Percentiles rank a stretch among this genome's conserved stretches.
Evolutionary conservation across 2,888 invertebrate genomes (phyloP).

Genomic region (Nasonovia ribisnigri): DNA sequence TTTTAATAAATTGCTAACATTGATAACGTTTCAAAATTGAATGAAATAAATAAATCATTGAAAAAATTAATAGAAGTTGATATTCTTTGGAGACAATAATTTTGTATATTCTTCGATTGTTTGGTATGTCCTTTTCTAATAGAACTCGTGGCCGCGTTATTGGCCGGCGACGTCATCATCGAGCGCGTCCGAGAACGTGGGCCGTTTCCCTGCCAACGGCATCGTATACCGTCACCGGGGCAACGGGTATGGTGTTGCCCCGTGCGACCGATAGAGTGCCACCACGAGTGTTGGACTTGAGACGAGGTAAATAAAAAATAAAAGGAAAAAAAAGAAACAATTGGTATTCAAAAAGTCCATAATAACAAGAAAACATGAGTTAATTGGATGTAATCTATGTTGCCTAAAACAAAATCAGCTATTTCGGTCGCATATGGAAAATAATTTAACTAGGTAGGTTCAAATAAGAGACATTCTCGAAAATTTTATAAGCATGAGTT

Average conservation of each 20-base stretch:
- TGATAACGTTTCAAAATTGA: background rate
- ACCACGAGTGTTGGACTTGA: constrained; percentile 59
- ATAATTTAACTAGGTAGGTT: background rate
- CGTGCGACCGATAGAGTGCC: constrained; percentile 57
- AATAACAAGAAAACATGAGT: background rate
- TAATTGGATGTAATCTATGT: background rate
- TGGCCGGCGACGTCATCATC: constrained; percentile 62
- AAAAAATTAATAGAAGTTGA: background rate
- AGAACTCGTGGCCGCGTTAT: constrained; percentile 60
- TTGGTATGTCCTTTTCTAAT: background rate
- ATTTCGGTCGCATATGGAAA: background rate
- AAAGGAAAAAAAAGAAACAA: constrained; percentile 26
- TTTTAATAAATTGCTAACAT: background rate
- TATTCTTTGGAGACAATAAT: background rate
- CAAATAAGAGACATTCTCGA: background rate
- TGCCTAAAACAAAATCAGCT: background rate
- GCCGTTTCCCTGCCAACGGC: constrained; percentile 65
- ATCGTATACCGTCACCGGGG: constrained; percentile 65
- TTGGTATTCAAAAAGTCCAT: constrained; percentile 26
- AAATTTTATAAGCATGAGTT: background rate
- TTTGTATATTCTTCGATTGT: background rate
- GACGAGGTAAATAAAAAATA: constrained; percentile 32
- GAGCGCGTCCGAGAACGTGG: constrained; percentile 64
- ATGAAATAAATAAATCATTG: background rate
- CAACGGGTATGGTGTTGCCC: constrained; percentile 64